These are phyloP conservation scores for Brevipalpus yothersi DNA, from an alignment of 1,140 invertebrate genomes.

Conservation along the genomic window DNA sequence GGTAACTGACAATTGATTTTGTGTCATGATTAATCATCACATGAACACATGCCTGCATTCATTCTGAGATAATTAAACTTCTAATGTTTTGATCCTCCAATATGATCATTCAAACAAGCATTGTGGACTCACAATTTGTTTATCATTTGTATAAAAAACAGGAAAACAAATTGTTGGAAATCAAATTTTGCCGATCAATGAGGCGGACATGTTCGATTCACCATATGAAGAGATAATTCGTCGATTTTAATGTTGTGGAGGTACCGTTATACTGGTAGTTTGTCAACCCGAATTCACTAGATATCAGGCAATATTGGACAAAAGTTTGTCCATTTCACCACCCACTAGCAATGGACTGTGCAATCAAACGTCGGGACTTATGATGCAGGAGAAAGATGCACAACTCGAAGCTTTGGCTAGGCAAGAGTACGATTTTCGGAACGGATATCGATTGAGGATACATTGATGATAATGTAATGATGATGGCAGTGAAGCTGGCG, in stretches of 20 bases:
- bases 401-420: constrained; percentile 39
- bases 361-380: constrained; percentile 45
- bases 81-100: no score
- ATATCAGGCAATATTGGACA: constrained; percentile 1
- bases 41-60: no score
- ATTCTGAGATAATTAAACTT: no score
- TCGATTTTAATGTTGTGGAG: constrained; percentile 34
- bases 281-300: constrained; percentile 41
- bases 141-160: constrained; percentile 20
- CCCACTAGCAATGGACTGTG: constrained; percentile 22
- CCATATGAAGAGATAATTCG: constrained; percentile 38
- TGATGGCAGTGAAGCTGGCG: no score
- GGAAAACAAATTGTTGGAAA: constrained; percentile 66
- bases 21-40: no score
- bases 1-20: no score
- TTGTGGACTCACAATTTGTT: background rate
- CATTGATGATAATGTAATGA: constrained; percentile 10
- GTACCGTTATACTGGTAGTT: constrained; percentile 38
- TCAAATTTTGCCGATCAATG: constrained; percentile 65
- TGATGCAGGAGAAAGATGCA: constrained; percentile 60
- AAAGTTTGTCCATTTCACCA: background rate
- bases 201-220: constrained; percentile 56
- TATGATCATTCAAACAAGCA: background rate
- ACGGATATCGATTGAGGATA: constrained; percentile 58
- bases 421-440: constrained; percentile 64